A percentile compares a stretch with the other conserved stretches of the same genome.
These are phyloP conservation scores for Hoplodrina blanda DNA, from an alignment of 2,888 invertebrate genomes.

Conservation along the genomic window DNA sequence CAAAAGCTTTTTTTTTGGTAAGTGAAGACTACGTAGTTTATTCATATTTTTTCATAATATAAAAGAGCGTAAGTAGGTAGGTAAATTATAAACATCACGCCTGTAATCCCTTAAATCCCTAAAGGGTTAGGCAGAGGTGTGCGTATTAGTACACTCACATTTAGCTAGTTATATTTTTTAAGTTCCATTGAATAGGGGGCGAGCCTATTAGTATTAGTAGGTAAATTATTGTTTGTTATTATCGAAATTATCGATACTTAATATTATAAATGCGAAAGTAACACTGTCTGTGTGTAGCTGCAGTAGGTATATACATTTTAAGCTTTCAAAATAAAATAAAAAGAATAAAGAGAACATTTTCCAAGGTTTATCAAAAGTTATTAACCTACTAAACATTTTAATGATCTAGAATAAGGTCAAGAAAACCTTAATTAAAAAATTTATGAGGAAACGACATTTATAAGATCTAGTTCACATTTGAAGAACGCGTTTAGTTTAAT, in stretches of 20 bases:
- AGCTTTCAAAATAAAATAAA: too few species aligned
- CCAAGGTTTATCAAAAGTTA: not conserved
- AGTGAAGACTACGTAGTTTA: not conserved
- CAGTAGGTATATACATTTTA: too few species aligned
- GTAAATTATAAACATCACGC: too few species aligned
- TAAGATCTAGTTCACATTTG: slow-evolving; percentile 7
- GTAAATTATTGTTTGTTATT: not conserved
- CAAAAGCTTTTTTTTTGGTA: not conserved
- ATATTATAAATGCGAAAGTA: too few species aligned
- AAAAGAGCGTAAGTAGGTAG: not conserved
- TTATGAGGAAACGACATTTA: slow-evolving; percentile 15
- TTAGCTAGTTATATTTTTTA: too few species aligned
- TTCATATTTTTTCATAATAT: not conserved
- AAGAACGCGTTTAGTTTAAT: not conserved
- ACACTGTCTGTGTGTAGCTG: too few species aligned
- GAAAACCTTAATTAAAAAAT: slow-evolving; percentile 10
- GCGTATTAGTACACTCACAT: too few species aligned
- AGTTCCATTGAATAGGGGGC: too few species aligned
- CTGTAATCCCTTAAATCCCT: too few species aligned
- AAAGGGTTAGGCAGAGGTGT: too few species aligned
- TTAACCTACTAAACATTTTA: not conserved
- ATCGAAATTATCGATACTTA: not conserved
- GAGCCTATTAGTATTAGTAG: too few species aligned
- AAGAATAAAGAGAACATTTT: too few species aligned
- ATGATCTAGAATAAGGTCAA: not conserved